These are phyloP conservation scores for Anarhynchus alexandrinus DNA, from an alignment of 2,113 vertebrate species.

Conservation along the genomic window DNA sequence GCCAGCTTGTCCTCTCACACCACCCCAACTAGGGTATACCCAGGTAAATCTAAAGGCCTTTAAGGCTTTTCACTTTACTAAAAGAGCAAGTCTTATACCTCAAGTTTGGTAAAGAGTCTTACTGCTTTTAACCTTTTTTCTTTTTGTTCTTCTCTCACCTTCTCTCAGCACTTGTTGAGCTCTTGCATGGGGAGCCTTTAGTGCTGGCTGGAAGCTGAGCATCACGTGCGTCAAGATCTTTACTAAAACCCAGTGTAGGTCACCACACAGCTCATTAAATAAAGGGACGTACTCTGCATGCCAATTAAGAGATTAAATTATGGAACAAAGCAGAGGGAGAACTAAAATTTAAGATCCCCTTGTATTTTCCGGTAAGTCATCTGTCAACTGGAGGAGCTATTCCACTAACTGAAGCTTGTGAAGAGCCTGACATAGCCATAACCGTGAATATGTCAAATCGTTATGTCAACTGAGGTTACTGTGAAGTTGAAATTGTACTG, in stretches of 20 bases:
- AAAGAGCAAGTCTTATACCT: not conserved
- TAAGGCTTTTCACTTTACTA: not conserved
- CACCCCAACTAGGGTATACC: not conserved
- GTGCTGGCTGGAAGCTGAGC: not conserved
- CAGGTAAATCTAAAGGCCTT: not conserved
- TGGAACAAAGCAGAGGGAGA: slow-evolving; percentile 19
- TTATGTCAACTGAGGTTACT: slow-evolving; percentile 13
- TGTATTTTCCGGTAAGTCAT: slow-evolving; percentile 44
- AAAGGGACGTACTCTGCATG: slow-evolving; percentile 4
- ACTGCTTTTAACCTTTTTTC: not conserved
- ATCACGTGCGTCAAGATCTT: not conserved
- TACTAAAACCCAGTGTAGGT: slow-evolving; percentile 1
- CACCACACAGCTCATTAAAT: slow-evolving; percentile 41
- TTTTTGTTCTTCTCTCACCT: not conserved
- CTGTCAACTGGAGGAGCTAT: slow-evolving; percentile 29
- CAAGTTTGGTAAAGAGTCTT: not conserved
- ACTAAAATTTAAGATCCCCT: slow-evolving; percentile 34
- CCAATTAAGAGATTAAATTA: slow-evolving; percentile 46
- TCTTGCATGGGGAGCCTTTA: not conserved
- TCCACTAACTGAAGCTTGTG: slow-evolving; percentile 18
- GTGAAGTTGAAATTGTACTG: slow-evolving; percentile 32
- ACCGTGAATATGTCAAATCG: not conserved
- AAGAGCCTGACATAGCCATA: slow-evolving; percentile 21
- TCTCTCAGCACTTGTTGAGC: not conserved
- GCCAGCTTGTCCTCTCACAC: not conserved